Conservation (phyloP, 2,113 vertebrate species). For the Cervus canadensis region DNA sequence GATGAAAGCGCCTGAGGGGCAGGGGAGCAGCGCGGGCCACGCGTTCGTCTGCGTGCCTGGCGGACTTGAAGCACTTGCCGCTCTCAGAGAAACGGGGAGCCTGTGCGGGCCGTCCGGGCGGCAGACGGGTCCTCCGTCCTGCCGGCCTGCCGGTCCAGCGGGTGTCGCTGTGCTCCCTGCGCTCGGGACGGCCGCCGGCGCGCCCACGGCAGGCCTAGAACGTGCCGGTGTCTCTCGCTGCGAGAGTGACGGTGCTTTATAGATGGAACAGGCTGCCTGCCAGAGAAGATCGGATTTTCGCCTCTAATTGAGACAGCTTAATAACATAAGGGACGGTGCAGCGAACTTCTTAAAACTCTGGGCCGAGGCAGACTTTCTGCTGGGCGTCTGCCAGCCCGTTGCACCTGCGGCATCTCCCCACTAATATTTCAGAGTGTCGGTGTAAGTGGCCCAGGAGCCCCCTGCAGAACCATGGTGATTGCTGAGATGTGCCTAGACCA, state of each 20-base stretch:
- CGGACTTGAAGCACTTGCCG: not conserved
- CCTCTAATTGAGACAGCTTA: slow-evolving; percentile 64
- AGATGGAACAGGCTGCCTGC: slow-evolving; percentile 33
- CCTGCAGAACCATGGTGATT: slow-evolving; percentile 70
- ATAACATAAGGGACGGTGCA: slow-evolving; percentile 16
- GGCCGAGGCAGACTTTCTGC: slow-evolving; percentile 53
- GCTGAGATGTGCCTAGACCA: slow-evolving; percentile 68
- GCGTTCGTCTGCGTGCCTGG: rapidly evolving
- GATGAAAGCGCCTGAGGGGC: not conserved
- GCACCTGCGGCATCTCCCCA: slow-evolving; percentile 72
- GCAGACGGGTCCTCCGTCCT: not conserved
- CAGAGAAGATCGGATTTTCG: slow-evolving; percentile 56
- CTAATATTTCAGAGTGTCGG: slow-evolving; percentile 79
- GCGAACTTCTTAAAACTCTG: slow-evolving; percentile 66
- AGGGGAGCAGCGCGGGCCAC: rapidly evolving
- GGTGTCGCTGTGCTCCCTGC: rapidly evolving
- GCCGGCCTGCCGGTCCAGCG: not conserved
- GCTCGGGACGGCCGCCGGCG: rapidly evolving
- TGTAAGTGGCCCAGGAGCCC: slow-evolving; percentile 67
- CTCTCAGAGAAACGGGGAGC: not conserved
- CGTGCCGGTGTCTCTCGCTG: not conserved
- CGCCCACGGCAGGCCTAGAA: not conserved
- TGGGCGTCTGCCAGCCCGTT: slow-evolving; percentile 65
- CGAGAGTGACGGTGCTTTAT: not conserved
- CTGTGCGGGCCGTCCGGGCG: not conserved